phyloP scores from a whole-genome alignment of 2,888 invertebrate genomes.

The Electrophaes corylata region DNA sequence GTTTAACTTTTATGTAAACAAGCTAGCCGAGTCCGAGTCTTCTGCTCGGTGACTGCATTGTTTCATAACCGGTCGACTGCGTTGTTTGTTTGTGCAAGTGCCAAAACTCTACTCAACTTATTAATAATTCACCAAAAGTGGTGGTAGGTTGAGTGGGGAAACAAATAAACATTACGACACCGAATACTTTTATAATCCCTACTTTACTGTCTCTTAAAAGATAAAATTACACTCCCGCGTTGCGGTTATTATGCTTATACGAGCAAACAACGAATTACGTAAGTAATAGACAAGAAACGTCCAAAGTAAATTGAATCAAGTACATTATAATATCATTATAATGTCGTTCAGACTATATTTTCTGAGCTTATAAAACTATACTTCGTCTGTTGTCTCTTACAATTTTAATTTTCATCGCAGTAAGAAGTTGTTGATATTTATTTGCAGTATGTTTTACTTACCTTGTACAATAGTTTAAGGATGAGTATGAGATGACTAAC shows the following conservation, averaged over 20 bases:
- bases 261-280: slow-evolving; percentile 19
- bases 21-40: slow-evolving; percentile 11
- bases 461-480: too few species aligned
- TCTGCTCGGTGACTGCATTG: slow-evolving; percentile 13
- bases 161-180: slow-evolving; percentile 25
- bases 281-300: slow-evolving; percentile 31
- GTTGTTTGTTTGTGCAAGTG: slow-evolving; percentile 26
- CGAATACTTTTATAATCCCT: slow-evolving; percentile 23
- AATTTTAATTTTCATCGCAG: too few species aligned
- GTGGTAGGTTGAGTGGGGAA: slow-evolving; percentile 16
- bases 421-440: too few species aligned
- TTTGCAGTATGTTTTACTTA: too few species aligned
- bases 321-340: slow-evolving; percentile 37
- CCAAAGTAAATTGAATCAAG: slow-evolving; percentile 38
- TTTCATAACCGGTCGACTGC: slow-evolving; percentile 24
- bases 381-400: too few species aligned
- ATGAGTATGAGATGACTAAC: too few species aligned
- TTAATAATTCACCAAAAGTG: slow-evolving; percentile 24
- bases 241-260: slow-evolving; percentile 23
- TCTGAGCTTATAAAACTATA: too few species aligned
- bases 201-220: slow-evolving; percentile 24
- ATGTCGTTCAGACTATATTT: slow-evolving; percentile 44
- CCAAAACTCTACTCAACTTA: slow-evolving; percentile 21
- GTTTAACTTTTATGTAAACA: slow-evolving; percentile 32
- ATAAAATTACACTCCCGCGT: slow-evolving; percentile 17